Evolutionary conservation across 1,140 invertebrate species (phyloP), one percentile per base, ranked within the genome.

Genomic region (Scaptomyza graminum): DNA sequence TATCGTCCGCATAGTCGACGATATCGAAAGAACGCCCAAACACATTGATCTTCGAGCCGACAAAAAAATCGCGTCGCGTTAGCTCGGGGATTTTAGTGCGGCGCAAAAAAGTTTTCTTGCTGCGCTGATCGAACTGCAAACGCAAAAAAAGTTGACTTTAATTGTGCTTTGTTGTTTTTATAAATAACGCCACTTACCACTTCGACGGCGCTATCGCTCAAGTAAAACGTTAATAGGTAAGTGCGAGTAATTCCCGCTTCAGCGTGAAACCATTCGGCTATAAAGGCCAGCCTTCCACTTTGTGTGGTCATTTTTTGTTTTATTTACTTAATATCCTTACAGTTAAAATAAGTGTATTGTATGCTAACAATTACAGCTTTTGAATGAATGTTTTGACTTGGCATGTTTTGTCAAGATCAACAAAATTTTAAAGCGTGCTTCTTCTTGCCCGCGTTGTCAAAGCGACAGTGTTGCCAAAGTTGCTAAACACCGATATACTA

Each of bases 191-290:
- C 31, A 9, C 92, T 91, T 92, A 95, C 94, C 93, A 96, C 93
- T 94, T 97, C 96, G 39, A 97, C 92, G 8, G 95, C 94, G 65
- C 95, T 94, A 90, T 97, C 96, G 31, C 92, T 92, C 13, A 94
- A 94, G 93, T 95, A 96, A 92, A 94, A 97, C 76, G 95, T 95
- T 51, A 97, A 92, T 82, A 95, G 93, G 91, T 96, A 97, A 70
- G 94, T 94, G 74, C 95, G 94, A 15, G 94, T 92, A 3, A 96
- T 92, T 51, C 94, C 94, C 1, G 96, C 94, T 78, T 95, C 93
- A 74, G 94, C 93, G 79, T 97, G 96, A 83, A 95, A 96, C 96
- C 96, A 98, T 92, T 97, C 96, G 15, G 95, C 95, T 70, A 95
- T 93, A 92, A 97, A 97, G 12, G 93, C 70, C 18, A 91, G 49